Evolutionary conservation across 2,888 invertebrate genomes (phyloP), one percentile per base, ranked within the genome.

Genomic region (Gnatocerus cornutus): DNA sequence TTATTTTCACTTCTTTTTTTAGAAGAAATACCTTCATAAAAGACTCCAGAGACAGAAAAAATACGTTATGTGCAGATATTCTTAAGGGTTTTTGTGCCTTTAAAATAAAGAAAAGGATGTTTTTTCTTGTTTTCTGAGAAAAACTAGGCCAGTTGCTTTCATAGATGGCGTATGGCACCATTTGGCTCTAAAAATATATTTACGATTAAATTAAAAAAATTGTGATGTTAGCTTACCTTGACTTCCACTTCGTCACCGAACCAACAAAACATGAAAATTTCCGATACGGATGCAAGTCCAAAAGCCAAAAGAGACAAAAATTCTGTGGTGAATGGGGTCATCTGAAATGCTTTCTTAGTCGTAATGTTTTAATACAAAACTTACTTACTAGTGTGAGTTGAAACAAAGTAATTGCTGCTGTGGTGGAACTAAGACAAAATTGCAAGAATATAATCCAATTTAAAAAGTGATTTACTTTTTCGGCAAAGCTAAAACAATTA

Each of bases 221-320:
- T 30, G 29, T 46, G 21, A 27, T n/a, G n/a, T n/a, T n/a, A n/a
- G n/a, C n/a, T 14, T 50, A 67, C 67, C 33, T 67, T 41, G 7
- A 59, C 5, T 9, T 41, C n/a, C 4, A 67, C 61, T 61, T 61
- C 45, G 29, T 67, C 61, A 2, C 67, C 61, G 12, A 67, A 53
- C 67, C 67, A 67, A 9, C 52, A 61, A 12, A 59, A 67, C 33
- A 50, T 59, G 1, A 59, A 52, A 9, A 67, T 43, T 59, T 67
- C 29, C 8, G 29, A 9, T 1, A 67, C 29, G 4, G 16, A 10
- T 10, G 12, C 58, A 0, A 27, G 0, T 48, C 33, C 39, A 27
- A 39, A 66, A 3, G 55, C 33, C 4, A 41, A 2, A 10, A 66
- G 9, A 39, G 33, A 37, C n/a, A 39, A 41, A 16, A 66, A 66